Conservation (phyloP, 2,797 vertebrate species). For the Austrolebias charrua region DNA sequence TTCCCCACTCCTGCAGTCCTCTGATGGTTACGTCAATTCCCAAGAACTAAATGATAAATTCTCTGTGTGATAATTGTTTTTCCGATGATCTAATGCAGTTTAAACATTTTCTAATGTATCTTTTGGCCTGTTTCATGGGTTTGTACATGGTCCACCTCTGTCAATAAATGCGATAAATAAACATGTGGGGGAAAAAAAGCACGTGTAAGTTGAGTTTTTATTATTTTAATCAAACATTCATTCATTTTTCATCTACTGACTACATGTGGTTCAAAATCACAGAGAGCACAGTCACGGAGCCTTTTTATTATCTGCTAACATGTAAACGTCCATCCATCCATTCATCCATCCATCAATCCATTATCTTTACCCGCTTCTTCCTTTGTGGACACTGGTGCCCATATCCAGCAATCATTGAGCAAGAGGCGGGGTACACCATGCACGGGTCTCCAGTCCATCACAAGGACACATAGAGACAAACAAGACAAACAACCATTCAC, state of each 20-base stretch:
- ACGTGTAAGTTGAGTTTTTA: neutral
- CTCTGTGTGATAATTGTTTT: constrained; percentile 44
- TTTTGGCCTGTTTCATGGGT: constrained; percentile 38
- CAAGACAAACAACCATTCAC: too few species aligned
- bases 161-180: constrained; percentile 70
- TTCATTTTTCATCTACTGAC: neutral
- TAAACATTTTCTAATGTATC: constrained; percentile 46
- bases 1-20: constrained; percentile 19
- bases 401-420: too few species aligned
- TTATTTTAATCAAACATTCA: neutral
- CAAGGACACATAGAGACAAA: too few species aligned
- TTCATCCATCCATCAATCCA: too few species aligned
- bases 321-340: too few species aligned
- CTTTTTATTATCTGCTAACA: too few species aligned
- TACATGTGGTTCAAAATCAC: too few species aligned
- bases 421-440: too few species aligned
- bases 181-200: constrained; percentile 45
- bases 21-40: constrained; percentile 28
- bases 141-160: constrained; percentile 37
- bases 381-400: too few species aligned
- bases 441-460: too few species aligned
- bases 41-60: constrained; percentile 46
- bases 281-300: too few species aligned
- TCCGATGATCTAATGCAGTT: constrained; percentile 39
- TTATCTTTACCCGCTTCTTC: too few species aligned